A percentile compares a stretch with the other conserved stretches of the same genome.
Evolutionary conservation across 2,113 vertebrate species (phyloP).

Genomic region (Cheirogaleus medius): DNA sequence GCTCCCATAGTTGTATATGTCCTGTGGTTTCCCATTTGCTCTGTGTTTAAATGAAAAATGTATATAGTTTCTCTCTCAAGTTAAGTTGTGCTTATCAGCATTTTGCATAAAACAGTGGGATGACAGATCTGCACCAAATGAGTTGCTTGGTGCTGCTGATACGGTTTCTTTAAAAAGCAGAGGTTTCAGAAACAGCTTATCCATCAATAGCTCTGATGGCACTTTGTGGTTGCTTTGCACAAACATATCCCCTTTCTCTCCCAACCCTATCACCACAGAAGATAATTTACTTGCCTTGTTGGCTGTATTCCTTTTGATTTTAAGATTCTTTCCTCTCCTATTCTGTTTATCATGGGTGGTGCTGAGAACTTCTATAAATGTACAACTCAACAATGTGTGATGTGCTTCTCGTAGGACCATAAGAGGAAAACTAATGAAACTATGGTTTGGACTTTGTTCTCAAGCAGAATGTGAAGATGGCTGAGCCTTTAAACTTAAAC

Average conservation of each 20-base stretch:
- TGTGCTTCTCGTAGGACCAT: neutral
- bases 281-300: conserved; percentile 28
- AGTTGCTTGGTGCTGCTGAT: neutral
- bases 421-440: conserved; percentile 32
- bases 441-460: neutral
- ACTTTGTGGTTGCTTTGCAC: neutral
- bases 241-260: conserved; percentile 52
- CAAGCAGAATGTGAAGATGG: neutral
- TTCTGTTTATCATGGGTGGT: conserved; percentile 65
- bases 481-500: neutral
- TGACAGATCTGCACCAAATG: conserved; percentile 30
- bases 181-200: conserved; percentile 59
- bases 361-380: conserved; percentile 51
- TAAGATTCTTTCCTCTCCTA: neutral
- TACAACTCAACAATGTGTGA: conserved; percentile 24
- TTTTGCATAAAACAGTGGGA: conserved; percentile 34
- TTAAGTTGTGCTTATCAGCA: conserved; percentile 48
- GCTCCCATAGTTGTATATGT: neutral
- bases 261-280: neutral
- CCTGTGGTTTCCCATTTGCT: conserved; percentile 49
- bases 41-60: conserved; percentile 67
- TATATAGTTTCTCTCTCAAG: conserved; percentile 47
- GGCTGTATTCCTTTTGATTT: conserved; percentile 51
- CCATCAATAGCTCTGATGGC: conserved; percentile 56
- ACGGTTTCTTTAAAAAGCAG: conserved; percentile 55